Percentiles rank a stretch among this genome's conserved stretches.
Conservation (phyloP, 2,888 invertebrate genomes). For the Pasiphila rectangulata region DNA sequence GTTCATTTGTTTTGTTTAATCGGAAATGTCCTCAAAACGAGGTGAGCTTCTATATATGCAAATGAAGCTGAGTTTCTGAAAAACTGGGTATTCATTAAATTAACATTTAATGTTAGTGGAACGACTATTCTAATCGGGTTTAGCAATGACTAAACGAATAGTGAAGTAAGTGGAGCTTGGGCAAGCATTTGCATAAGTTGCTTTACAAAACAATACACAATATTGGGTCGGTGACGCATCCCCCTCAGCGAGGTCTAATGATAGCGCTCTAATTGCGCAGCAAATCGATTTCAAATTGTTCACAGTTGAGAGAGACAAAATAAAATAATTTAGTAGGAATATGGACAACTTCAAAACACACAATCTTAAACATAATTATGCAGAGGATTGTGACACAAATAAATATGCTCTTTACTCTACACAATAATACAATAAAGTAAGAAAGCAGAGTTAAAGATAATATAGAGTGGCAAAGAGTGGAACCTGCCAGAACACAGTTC, state of each 20-base stretch:
- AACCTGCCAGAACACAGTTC: slow-evolving; percentile 65
- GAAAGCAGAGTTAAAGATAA: background rate
- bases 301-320: too few relatives aligned
- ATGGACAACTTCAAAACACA: too few relatives aligned
- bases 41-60: background rate
- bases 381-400: too few relatives aligned
- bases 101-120: slow-evolving; percentile 10
- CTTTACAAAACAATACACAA: slow-evolving; percentile 41
- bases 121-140: slow-evolving; percentile 37
- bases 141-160: slow-evolving; percentile 52
- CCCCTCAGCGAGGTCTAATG: slow-evolving; percentile 44
- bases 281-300: too few relatives aligned
- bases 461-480: too few relatives aligned
- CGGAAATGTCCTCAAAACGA: slow-evolving; percentile 1
- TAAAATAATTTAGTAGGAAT: too few relatives aligned
- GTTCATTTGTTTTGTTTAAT: slow-evolving; percentile 10
- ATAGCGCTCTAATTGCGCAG: slow-evolving; percentile 59
- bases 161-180: slow-evolving; percentile 33
- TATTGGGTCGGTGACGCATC: slow-evolving; percentile 51
- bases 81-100: slow-evolving; percentile 2
- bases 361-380: too few relatives aligned
- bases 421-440: too few relatives aligned
- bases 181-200: slow-evolving; percentile 29
- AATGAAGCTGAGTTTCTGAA: background rate
- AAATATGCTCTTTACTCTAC: too few relatives aligned